phyloP scores from a whole-genome alignment of 2,797 vertebrate species.

The Gallirallus australis region DNA sequence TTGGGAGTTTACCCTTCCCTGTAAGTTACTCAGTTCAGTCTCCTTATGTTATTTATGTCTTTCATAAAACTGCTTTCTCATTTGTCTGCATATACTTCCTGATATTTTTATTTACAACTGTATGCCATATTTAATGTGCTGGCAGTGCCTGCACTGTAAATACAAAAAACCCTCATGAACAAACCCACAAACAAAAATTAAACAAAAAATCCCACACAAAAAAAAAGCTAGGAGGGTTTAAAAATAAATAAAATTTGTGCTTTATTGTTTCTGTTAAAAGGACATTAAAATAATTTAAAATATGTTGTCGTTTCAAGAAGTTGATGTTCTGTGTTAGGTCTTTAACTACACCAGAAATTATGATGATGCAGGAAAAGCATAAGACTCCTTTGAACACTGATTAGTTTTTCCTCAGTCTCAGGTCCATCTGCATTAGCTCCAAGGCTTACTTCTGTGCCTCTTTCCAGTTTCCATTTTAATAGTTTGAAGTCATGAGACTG shows the following conservation, averaged over 20 bases:
- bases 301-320: background rate
- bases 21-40: background rate
- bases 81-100: background rate
- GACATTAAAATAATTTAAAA: background rate
- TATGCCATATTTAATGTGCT: background rate
- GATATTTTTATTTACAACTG: background rate
- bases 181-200: too few relatives aligned
- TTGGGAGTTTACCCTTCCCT: background rate
- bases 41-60: background rate
- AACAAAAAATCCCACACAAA: too few relatives aligned
- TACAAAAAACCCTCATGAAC: background rate
- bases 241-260: too few relatives aligned
- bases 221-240: fast-evolving
- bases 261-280: background rate
- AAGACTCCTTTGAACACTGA: background rate
- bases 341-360: background rate
- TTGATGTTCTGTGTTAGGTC: background rate
- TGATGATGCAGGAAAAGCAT: background rate
- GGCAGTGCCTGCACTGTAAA: background rate
- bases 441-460: background rate
- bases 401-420: background rate
- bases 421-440: background rate
- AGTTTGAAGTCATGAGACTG: background rate
- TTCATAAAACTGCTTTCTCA: background rate
- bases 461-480: background rate